These are phyloP conservation scores for Synergus umbraculus DNA, from an alignment of 2,888 invertebrate genomes.

Conservation along the genomic window DNA sequence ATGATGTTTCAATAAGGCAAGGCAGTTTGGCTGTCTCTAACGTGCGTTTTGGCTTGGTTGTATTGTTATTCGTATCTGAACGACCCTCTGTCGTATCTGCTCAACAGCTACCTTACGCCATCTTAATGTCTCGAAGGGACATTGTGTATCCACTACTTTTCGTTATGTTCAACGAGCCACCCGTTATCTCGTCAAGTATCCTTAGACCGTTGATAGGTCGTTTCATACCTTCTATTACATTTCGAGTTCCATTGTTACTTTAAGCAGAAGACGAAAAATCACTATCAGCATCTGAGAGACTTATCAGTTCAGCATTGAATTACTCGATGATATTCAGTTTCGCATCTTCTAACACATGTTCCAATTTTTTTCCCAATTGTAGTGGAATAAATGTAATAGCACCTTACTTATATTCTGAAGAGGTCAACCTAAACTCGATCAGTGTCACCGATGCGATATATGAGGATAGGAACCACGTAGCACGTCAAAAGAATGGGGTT, in stretches of 20 bases:
- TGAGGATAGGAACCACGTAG: constrained; percentile 37
- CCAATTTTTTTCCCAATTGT: neutral
- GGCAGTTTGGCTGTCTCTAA: constrained; percentile 70
- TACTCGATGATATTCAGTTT: neutral
- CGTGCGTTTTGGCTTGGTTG: constrained; percentile 69
- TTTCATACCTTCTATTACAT: constrained; percentile 23
- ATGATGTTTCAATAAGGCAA: constrained; percentile 73
- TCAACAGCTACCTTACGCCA: constrained; percentile 54
- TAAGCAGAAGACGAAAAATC: neutral
- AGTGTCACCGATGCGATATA: constrained; percentile 37
- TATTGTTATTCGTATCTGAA: constrained; percentile 68
- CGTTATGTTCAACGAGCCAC: constrained; percentile 49
- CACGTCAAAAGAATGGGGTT: constrained; percentile 56
- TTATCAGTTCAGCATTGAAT: neutral
- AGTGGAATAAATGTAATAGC: constrained; percentile 14
- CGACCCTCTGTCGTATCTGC: constrained; percentile 58
- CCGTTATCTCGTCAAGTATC: constrained; percentile 30
- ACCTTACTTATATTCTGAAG: constrained; percentile 54
- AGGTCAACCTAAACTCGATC: constrained; percentile 44
- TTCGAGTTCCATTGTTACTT: constrained; percentile 4
- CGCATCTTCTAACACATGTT: constrained; percentile 1
- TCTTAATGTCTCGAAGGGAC: constrained; percentile 47
- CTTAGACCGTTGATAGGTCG: constrained; percentile 29
- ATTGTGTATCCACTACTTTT: constrained; percentile 55
- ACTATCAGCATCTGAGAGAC: neutral